phyloP scores from a whole-genome alignment of 2,888 invertebrate genomes.

The Drosophila paranaensis region DNA sequence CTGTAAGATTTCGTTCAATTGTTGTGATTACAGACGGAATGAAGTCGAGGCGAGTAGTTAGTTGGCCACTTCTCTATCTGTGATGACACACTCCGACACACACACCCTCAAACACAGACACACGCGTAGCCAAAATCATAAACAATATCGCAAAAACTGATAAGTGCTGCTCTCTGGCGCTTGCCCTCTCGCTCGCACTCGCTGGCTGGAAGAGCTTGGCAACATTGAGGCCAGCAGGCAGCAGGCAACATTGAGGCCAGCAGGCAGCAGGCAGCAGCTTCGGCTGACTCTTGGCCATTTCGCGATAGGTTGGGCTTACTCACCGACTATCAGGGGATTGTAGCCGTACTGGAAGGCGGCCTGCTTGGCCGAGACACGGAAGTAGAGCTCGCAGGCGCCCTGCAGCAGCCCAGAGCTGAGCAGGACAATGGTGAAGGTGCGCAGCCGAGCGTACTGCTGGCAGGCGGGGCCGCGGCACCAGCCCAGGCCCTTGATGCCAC shows the following conservation, averaged over 20 bases:
- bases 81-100: conserved; percentile 52
- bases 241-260: conserved; percentile 58
- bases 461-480: conserved; percentile 85
- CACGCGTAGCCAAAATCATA: conserved; percentile 50
- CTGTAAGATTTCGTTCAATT: conserved; percentile 23
- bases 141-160: conserved; percentile 78
- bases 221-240: conserved; percentile 54
- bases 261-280: conserved; percentile 3
- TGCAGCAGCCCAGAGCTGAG: conserved; percentile 83
- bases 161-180: conserved; percentile 27
- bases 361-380: conserved; percentile 85
- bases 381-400: conserved; percentile 85
- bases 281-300: conserved; percentile 5
- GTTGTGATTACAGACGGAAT: conserved; percentile 43
- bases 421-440: conserved; percentile 85
- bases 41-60: conserved; percentile 15
- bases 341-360: conserved; percentile 85
- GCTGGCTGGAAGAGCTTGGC: conserved; percentile 51
- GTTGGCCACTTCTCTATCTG: conserved; percentile 11
- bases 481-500: conserved; percentile 85
- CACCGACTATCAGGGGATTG: conserved; percentile 85
- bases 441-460: conserved; percentile 85
- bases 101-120: conserved; percentile 10
- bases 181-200: conserved; percentile 1
- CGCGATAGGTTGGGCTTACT: conserved; percentile 69